phyloP scores from a whole-genome alignment of 2,888 invertebrate genomes.

The Rhorus exstirpatorius region DNA sequence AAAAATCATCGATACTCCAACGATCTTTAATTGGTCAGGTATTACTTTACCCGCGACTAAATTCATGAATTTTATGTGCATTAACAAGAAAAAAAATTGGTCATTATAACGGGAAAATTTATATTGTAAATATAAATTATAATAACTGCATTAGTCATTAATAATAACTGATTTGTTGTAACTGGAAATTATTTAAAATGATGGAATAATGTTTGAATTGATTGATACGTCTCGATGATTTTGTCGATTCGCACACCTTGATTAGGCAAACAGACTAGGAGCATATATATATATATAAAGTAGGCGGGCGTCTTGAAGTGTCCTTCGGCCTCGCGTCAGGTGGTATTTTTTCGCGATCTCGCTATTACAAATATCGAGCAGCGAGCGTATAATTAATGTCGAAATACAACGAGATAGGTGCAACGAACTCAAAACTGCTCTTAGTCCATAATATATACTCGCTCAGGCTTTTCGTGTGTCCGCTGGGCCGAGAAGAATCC shows the following conservation, averaged over 20 bases:
- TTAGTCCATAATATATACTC: constrained; percentile 73
- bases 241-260: constrained; percentile 38
- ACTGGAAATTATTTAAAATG: not conserved
- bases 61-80: not conserved
- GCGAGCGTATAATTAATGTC: constrained; percentile 80
- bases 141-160: too few species aligned
- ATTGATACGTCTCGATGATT: not conserved
- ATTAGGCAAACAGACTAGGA: constrained; percentile 71
- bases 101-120: too few species aligned
- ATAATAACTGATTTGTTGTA: too few species aligned
- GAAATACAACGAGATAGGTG: constrained; percentile 77
- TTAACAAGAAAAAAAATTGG: too few species aligned
- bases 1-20: not conserved
- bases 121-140: too few species aligned
- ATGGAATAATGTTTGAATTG: not conserved
- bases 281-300: not conserved
- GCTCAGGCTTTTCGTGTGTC: constrained; percentile 17
- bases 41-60: not conserved
- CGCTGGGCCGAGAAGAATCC: constrained; percentile 60
- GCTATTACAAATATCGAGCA: constrained; percentile 33
- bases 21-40: not conserved
- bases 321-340: constrained; percentile 49
- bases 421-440: constrained; percentile 81
- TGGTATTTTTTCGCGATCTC: constrained; percentile 77
- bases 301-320: constrained; percentile 24